Base-by-base conservation (phyloP, 2,888 invertebrate species). In the Nipponacmea schrenckii region DNA sequence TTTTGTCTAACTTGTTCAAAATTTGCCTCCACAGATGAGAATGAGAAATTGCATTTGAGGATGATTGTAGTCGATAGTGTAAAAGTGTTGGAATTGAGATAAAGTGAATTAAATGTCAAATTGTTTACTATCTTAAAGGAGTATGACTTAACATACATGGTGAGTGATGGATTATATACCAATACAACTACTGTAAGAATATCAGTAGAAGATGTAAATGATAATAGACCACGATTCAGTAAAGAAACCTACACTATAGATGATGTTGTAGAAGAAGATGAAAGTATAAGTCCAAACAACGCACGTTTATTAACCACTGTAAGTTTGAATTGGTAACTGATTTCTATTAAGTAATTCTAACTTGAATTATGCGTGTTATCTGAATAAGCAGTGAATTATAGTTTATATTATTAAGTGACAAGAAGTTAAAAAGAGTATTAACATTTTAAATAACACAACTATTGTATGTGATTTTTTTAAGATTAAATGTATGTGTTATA, bases 141-240 rank as follows among this genome's bases (percentile, higher is more conserved):
- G 0, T 85, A 82, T 77, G 79, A 79, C 44, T 76, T 88, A 74
- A 84, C 80, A 74, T 83, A 85, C 72, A 86, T 77, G 76, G 87
- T 84, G 12, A 81, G 84, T 69, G 98, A 99, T 89, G 97, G 97
- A 89, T 95, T 97, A 88, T 97, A 97, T 90, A 96, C 97, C 64
- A 83, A 80, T 56, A 81, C 80, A 20, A 82, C 87, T 3, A 78
- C 78, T 31, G 89, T 90, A 24, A 82, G 85, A 66, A 83, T 88
- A 4, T 79, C 82, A 44, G 83, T 89, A 10, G 96, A 97, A 84
- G 97, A 98, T 90, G 96, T 97, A 81, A 98, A 98, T 90, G 98
- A 98, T 92, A 98, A 98, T 91, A 95, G 97, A 64, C 98, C 98
- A 2, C 95, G 96, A 82, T 98, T 98, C 90, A 96, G 96, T 90